Conservation (phyloP, 2,113 vertebrate genomes). For the Rissa tridactyla region DNA sequence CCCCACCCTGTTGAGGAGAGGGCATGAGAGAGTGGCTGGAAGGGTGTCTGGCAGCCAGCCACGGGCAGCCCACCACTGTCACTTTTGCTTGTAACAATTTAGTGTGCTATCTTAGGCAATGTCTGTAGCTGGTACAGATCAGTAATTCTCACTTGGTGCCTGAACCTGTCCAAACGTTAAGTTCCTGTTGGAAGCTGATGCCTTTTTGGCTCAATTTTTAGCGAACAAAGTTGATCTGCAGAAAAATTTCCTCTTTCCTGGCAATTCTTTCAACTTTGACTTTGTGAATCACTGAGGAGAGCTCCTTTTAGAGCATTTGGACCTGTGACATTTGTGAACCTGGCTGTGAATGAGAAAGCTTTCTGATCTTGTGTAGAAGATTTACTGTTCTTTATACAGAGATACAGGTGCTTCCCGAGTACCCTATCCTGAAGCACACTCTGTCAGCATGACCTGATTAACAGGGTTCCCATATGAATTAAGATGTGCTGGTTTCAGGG, state of each 20-base stretch:
- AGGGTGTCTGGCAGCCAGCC: neutral
- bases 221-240: neutral
- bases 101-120: neutral
- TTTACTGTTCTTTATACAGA: neutral
- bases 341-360: neutral
- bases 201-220: neutral
- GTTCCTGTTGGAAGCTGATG: neutral
- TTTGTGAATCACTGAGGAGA: neutral
- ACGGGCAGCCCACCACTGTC: fast-evolving
- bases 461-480: neutral
- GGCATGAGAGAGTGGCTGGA: neutral
- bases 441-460: neutral
- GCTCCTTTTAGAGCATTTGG: neutral
- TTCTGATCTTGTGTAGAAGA: neutral
- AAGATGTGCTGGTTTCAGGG: neutral
- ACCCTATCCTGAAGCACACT: neutral
- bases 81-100: neutral
- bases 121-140: neutral
- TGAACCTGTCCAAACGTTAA: neutral
- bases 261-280: neutral
- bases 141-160: neutral
- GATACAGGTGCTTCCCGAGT: neutral
- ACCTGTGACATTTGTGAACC: neutral
- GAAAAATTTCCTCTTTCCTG: neutral
- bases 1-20: fast-evolving